Conservation (phyloP, 2,113 vertebrate genomes). For the Shinisaurus crocodilurus region DNA sequence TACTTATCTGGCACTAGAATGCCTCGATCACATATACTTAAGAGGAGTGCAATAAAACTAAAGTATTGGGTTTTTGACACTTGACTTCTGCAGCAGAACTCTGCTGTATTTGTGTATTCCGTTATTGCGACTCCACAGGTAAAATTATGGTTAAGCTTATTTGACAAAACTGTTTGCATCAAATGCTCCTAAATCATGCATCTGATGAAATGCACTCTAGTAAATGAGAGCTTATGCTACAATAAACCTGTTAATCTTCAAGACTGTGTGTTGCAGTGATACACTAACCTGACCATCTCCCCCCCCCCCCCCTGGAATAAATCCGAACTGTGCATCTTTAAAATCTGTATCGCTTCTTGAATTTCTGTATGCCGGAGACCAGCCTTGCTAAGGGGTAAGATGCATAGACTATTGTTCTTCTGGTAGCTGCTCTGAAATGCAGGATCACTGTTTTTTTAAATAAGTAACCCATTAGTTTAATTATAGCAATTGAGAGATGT, state of each 20-base stretch:
- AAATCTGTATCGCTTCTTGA: constrained; percentile 57
- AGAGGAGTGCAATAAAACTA: background rate
- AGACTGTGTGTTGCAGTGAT: background rate
- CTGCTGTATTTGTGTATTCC: background rate
- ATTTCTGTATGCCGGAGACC: constrained; percentile 46
- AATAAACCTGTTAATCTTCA: background rate
- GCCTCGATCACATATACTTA: background rate
- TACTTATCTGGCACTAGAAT: background rate
- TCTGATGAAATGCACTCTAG: background rate
- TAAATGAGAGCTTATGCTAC: background rate
- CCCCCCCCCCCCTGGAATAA: background rate
- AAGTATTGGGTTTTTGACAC: background rate
- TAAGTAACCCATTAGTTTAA: constrained; percentile 59
- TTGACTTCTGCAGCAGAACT: background rate
- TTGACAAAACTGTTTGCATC: background rate
- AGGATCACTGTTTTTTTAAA: constrained; percentile 62
- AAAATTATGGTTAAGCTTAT: background rate
- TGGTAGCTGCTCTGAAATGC: constrained; percentile 61
- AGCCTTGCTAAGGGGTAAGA: constrained; percentile 47
- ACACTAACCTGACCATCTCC: background rate
- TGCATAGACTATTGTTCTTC: constrained; percentile 40
- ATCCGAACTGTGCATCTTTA: background rate
- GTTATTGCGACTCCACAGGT: background rate
- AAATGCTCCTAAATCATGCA: background rate
- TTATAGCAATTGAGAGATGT: constrained; percentile 54